Evolutionary conservation across 2,113 vertebrate species (phyloP).

Genomic region (Saccopteryx bilineata): DNA sequence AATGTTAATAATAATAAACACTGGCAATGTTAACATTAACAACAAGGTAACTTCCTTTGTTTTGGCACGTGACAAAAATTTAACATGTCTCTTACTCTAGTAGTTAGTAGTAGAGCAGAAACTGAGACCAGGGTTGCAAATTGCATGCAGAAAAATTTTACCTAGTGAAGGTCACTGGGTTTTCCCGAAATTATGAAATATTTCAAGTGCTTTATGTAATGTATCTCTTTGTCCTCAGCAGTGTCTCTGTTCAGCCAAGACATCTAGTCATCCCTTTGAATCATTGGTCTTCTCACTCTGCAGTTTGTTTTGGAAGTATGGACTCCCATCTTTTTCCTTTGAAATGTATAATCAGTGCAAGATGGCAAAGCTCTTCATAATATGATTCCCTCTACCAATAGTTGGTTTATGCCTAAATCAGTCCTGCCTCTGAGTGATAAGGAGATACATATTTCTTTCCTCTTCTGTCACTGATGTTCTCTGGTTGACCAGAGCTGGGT

Average conservation of each 20-base stretch:
- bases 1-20: not conserved
- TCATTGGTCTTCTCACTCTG: not conserved
- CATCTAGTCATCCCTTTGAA: not conserved
- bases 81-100: not conserved
- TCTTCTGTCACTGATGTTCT: not conserved
- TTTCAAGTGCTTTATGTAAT: not conserved
- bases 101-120: not conserved
- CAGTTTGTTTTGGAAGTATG: not conserved
- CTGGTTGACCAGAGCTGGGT: not conserved
- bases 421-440: slow-evolving; percentile 25
- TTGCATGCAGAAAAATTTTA: not conserved
- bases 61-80: not conserved
- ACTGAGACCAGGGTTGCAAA: not conserved
- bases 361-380: not conserved
- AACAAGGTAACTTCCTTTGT: not conserved
- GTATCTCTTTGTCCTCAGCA: not conserved
- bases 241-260: not conserved
- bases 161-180: not conserved
- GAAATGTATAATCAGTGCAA: not conserved
- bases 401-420: slow-evolving; percentile 49
- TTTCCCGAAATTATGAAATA: not conserved
- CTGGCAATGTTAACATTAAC: not conserved
- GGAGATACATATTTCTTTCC: not conserved
- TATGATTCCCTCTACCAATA: not conserved
- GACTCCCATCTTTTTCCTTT: not conserved